phyloP scores from a whole-genome alignment of 2,888 invertebrate species.

The Augochlorella aurata region DNA sequence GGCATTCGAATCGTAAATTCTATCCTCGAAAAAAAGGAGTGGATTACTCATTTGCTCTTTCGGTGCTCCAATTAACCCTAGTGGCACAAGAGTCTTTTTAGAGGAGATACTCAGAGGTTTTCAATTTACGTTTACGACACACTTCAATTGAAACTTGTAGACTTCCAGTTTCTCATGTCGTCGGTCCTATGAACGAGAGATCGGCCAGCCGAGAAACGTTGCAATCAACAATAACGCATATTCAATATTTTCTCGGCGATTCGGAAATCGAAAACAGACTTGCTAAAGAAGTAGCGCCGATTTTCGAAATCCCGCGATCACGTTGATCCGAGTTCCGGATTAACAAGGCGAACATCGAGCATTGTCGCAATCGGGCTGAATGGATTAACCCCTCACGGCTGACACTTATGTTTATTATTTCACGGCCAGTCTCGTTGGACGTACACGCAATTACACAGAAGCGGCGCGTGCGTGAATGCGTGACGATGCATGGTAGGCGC shows the following conservation, averaged over 20 bases:
- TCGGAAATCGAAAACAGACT: background rate
- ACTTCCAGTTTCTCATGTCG: background rate
- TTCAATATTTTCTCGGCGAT: too few species aligned
- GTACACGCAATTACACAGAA: constrained; percentile 43
- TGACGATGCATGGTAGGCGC: constrained; percentile 70
- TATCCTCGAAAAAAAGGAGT: background rate
- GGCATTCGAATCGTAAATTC: background rate
- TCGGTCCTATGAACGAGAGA: background rate
- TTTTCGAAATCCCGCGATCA: background rate
- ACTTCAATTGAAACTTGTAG: background rate
- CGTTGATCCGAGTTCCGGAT: background rate
- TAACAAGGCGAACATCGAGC: background rate
- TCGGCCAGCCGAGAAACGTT: background rate
- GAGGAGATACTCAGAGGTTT: constrained; percentile 8
- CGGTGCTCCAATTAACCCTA: constrained; percentile 2
- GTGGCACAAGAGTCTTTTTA: constrained; percentile 9
- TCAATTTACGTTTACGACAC: constrained; percentile 8
- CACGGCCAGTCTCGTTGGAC: constrained; percentile 24
- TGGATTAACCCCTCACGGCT: constrained; percentile 14
- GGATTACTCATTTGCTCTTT: constrained; percentile 8
- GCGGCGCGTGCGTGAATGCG: constrained; percentile 66
- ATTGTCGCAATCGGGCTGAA: background rate
- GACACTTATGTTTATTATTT: constrained; percentile 50
- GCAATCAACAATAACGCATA: too few species aligned
- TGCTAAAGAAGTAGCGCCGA: background rate